Percentiles rank a stretch among this genome's conserved stretches.
Conservation (phyloP, 2,888 invertebrate species). For the Caenorhabditis japonica region DNA sequence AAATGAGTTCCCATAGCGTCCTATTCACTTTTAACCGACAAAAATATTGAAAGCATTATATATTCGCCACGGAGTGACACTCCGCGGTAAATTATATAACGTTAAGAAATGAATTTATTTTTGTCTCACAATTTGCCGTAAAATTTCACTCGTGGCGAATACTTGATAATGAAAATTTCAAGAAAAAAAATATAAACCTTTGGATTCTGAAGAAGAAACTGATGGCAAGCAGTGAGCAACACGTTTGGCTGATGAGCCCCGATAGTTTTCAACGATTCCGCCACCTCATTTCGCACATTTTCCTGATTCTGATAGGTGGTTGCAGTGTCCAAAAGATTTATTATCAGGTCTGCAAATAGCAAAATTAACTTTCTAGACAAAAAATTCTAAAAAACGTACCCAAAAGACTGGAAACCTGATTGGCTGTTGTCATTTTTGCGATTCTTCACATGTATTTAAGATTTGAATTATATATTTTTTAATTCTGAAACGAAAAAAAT, state of each 20-base stretch:
- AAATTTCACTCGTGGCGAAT: too few species aligned
- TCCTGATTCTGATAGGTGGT: slow-evolving; percentile 61
- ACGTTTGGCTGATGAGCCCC: slow-evolving; percentile 72
- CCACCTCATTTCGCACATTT: slow-evolving; percentile 63
- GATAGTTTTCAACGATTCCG: slow-evolving; percentile 68
- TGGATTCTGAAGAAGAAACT: slow-evolving; percentile 74
- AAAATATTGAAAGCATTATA: too few species aligned
- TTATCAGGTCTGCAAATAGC: slow-evolving; percentile 68
- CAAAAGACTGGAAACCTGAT: slow-evolving; percentile 42
- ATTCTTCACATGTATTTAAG: slow-evolving; percentile 27
- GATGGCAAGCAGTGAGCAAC: slow-evolving; percentile 73
- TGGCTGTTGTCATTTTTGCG: slow-evolving; percentile 9
- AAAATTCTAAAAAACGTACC: slow-evolving; percentile 3
- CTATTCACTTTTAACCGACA: too few species aligned
- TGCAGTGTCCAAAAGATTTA: slow-evolving; percentile 69
- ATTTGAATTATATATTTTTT: slow-evolving; percentile 3
- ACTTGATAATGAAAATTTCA: too few species aligned
- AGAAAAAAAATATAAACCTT: slow-evolving; percentile 51
- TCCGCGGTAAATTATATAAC: too few species aligned
- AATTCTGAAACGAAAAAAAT: not conserved
- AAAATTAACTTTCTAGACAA: not conserved
- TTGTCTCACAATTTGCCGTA: too few species aligned
- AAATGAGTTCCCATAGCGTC: too few species aligned
- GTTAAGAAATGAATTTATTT: too few species aligned
- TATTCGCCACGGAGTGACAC: too few species aligned